These are phyloP conservation scores for Bombyx mori DNA, from an alignment of 1,140 invertebrate genomes.

Conservation along the genomic window DNA sequence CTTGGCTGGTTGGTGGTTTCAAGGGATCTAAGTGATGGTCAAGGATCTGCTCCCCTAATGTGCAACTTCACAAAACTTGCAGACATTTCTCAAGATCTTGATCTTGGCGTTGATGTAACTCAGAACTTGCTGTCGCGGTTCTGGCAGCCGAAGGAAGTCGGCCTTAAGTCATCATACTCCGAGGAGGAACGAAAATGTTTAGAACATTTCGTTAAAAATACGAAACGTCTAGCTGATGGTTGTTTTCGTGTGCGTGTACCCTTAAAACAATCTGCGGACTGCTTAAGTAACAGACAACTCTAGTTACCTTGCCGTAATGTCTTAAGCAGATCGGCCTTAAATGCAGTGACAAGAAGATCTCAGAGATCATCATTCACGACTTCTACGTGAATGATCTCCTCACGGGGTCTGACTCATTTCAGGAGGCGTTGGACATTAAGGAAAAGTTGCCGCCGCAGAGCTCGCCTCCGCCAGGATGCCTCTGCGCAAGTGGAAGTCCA, in stretches of 20 bases:
- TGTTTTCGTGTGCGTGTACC: conserved; percentile 16
- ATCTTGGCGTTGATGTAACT: too few species aligned
- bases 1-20: too few species aligned
- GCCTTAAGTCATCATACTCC: conserved; percentile 1
- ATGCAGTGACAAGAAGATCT: conserved; percentile 23
- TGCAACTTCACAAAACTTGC: too few species aligned
- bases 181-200: conserved; percentile 17
- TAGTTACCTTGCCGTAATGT: too few species aligned
- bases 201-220: conserved; percentile 19
- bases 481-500: neutral
- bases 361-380: conserved; percentile 23
- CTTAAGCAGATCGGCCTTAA: conserved; percentile 5
- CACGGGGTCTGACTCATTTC: conserved; percentile 22
- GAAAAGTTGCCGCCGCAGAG: neutral
- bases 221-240: conserved; percentile 21
- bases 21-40: too few species aligned
- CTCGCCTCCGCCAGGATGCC: neutral
- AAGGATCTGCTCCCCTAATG: too few species aligned
- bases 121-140: conserved; percentile 5
- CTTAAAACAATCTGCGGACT: conserved; percentile 21
- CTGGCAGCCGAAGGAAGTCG: conserved; percentile 25
- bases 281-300: conserved; percentile 13
- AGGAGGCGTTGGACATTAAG: too few species aligned
- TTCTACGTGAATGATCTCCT: conserved; percentile 42
- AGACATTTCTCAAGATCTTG: too few species aligned